Percentiles rank a stretch among this genome's conserved stretches.
Evolutionary conservation across 2,797 vertebrate genomes (phyloP).

Genomic region (Mus spretus): DNA sequence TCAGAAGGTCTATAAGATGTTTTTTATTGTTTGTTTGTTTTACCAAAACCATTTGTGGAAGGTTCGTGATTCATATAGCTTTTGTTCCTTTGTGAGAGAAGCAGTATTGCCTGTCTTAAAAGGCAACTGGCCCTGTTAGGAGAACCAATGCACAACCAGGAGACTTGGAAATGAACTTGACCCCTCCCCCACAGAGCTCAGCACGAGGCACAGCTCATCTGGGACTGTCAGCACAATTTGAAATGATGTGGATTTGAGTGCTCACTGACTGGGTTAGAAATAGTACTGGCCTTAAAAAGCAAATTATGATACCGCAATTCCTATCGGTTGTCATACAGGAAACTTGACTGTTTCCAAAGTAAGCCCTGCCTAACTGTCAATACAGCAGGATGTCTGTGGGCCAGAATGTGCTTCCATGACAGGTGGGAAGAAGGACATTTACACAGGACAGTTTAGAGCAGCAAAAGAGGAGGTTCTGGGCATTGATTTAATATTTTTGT

Average conservation of each 20-base stretch:
- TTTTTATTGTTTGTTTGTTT: neutral
- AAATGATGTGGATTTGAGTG: conserved; percentile 48
- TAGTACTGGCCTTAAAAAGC: conserved; percentile 57
- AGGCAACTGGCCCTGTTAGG: neutral
- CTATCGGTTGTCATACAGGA: conserved; percentile 49
- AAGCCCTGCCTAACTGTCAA: conserved; percentile 49
- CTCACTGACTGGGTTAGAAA: conserved; percentile 63
- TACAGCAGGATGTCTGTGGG: conserved; percentile 49
- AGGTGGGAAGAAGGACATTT: conserved; percentile 69
- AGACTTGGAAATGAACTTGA: conserved; percentile 55
- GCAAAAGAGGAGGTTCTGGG: conserved; percentile 60
- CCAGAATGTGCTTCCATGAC: conserved; percentile 23
- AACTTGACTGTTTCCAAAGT: conserved; percentile 43
- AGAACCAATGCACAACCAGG: conserved; percentile 17
- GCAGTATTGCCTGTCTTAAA: conserved; percentile 17
- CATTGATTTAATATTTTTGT: conserved; percentile 71
- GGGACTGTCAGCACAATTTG: neutral
- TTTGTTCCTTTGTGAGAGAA: conserved; percentile 38
- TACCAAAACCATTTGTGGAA: conserved; percentile 58
- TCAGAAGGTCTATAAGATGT: conserved; percentile 41
- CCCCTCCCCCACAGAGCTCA: neutral
- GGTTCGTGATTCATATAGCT: conserved; percentile 3
- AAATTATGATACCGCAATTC: conserved; percentile 12
- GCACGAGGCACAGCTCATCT: neutral
- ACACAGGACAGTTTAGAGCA: conserved; percentile 63